Conservation (phyloP, 2,797 vertebrate genomes). For the Poeciliopsis infans region DNA sequence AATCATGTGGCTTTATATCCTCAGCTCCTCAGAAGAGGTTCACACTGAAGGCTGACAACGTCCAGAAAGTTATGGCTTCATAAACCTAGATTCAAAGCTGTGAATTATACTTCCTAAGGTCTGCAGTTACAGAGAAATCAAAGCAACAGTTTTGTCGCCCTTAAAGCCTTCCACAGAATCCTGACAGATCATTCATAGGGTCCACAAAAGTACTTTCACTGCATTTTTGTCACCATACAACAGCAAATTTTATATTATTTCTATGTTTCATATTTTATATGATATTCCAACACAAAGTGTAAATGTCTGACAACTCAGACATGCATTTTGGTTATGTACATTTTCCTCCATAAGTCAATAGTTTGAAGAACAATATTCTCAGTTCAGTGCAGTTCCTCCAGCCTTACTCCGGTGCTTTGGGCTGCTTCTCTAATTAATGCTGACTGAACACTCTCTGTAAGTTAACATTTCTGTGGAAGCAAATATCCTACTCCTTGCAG, state of each 20-base stretch:
- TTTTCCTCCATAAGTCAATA: not conserved
- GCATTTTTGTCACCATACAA: not conserved
- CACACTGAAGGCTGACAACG: slow-evolving; percentile 12
- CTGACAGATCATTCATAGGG: slow-evolving; percentile 13
- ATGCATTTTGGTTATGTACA: not conserved
- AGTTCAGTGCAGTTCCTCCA: not conserved
- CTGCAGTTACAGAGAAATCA: slow-evolving; percentile 19
- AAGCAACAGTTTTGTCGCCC: slow-evolving; percentile 26
- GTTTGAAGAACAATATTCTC: not conserved
- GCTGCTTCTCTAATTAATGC: not conserved
- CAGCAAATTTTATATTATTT: not conserved
- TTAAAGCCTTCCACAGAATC: slow-evolving; percentile 38
- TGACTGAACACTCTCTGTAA: not conserved
- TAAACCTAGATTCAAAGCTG: slow-evolving; percentile 18
- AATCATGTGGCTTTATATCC: slow-evolving; percentile 35
- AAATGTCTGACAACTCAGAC: not conserved
- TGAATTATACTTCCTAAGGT: slow-evolving; percentile 15
- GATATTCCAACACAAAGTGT: not conserved
- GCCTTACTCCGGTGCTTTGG: not conserved
- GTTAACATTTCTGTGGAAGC: not conserved
- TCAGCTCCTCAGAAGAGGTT: slow-evolving; percentile 14
- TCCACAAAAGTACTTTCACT: not conserved
- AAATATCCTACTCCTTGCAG: not conserved
- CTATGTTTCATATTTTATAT: not conserved
- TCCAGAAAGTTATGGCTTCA: slow-evolving; percentile 33